Evolutionary conservation across 2,113 vertebrate species (phyloP).

Genomic region (Stigmatopora nigra): DNA sequence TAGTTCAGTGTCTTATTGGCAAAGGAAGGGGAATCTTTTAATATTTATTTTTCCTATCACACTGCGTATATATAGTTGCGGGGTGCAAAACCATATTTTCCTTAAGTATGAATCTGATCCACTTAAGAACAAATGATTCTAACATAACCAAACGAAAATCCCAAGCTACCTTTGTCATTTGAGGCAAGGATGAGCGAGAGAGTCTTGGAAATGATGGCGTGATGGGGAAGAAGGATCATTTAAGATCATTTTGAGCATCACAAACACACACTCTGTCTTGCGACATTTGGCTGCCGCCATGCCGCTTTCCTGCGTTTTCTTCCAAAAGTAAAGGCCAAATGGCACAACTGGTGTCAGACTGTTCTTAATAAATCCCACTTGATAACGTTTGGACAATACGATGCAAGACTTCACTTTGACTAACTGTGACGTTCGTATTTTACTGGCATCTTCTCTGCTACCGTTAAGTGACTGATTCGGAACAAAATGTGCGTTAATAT

Average conservation of each 20-base stretch:
- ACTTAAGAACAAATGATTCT: not conserved
- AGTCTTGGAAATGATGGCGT: not conserved
- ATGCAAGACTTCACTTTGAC: not conserved
- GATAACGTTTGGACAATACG: constrained; percentile 1
- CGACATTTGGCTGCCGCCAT: not conserved
- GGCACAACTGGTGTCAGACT: not conserved
- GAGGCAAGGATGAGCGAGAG: not conserved
- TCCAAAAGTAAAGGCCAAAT: constrained; percentile 3
- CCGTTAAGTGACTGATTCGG: not conserved
- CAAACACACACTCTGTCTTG: not conserved
- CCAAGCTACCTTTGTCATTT: not conserved
- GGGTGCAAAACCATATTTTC: not conserved
- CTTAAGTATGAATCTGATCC: not conserved
- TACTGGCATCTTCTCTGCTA: not conserved
- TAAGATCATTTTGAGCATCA: not conserved
- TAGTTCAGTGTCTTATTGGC: constrained; percentile 6
- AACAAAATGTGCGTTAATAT: not conserved
- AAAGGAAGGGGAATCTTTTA: not conserved
- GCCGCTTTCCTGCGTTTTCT: not conserved
- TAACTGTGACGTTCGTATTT: not conserved
- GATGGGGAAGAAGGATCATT: not conserved
- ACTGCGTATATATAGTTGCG: not conserved
- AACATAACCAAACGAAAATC: not conserved
- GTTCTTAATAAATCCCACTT: constrained; percentile 4
- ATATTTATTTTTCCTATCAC: not conserved